Percentiles rank a stretch among this genome's conserved stretches.
Evolutionary conservation across 2,888 invertebrate species (phyloP).

Genomic region (Chironomus riparius): DNA sequence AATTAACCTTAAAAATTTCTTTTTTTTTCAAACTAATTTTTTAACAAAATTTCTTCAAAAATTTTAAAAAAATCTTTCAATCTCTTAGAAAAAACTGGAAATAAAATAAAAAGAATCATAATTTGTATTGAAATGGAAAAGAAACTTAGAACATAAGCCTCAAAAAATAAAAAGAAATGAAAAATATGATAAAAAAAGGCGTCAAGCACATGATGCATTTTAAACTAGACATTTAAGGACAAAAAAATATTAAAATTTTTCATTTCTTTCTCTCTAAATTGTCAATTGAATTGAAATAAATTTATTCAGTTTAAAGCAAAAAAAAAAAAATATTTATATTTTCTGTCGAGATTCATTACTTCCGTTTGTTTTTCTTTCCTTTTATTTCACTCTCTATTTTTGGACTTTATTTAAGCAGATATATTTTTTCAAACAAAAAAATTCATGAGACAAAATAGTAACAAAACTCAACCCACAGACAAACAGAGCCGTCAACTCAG

Average conservation of each 20-base stretch:
- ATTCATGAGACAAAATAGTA: no score
- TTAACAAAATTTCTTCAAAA: conserved; percentile 36
- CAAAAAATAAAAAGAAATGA: background rate
- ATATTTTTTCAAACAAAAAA: background rate
- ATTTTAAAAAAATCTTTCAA: conserved; percentile 38
- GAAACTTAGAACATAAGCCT: no score
- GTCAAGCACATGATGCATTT: background rate
- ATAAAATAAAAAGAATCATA: background rate
- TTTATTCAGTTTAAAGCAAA: background rate
- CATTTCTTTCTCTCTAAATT: conserved; percentile 27
- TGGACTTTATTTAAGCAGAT: background rate
- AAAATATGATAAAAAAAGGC: background rate
- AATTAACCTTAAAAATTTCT: no score
- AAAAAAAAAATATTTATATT: background rate
- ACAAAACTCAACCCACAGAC: no score
- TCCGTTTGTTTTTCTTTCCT: background rate
- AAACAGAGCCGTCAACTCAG: no score
- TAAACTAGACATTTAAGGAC: background rate
- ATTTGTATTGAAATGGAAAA: background rate
- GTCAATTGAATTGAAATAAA: conserved; percentile 11
- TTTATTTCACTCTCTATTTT: background rate
- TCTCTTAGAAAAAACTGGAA: conserved; percentile 18
- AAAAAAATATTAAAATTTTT: background rate
- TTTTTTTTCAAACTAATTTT: background rate
- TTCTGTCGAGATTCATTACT: no score